These are phyloP conservation scores for Drosophila bifasciata DNA, from an alignment of 1,140 invertebrate species.

Conservation along the genomic window DNA sequence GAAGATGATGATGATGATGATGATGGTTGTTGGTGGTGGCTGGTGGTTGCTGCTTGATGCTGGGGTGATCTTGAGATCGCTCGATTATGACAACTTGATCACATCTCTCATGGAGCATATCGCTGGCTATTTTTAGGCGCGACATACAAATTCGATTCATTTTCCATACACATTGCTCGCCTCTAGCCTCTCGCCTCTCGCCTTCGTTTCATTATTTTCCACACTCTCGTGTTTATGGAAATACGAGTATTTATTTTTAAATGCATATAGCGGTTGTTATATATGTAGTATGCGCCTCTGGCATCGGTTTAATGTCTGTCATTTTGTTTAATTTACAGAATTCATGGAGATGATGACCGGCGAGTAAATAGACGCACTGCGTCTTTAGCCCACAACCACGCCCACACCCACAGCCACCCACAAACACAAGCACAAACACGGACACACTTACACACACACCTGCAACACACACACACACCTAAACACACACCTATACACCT, in stretches of 20 bases:
- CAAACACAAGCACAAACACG: constrained; percentile 28
- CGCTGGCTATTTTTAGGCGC: constrained; percentile 61
- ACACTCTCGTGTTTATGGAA: constrained; percentile 42
- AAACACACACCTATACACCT: constrained; percentile 47
- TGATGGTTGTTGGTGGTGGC: constrained; percentile 16
- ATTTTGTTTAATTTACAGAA: constrained; percentile 75
- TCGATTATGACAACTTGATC: constrained; percentile 77
- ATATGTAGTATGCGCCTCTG: no score
- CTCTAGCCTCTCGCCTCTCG: not conserved
- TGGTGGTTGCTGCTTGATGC: not conserved
- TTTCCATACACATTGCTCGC: constrained; percentile 38
- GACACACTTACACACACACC: constrained; percentile 14
- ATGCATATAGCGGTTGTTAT: constrained; percentile 56
- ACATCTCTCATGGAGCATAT: constrained; percentile 70
- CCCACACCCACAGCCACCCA: constrained; percentile 20
- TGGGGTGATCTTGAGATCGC: constrained; percentile 69
- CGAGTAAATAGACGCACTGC: constrained; percentile 74
- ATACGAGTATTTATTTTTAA: constrained; percentile 56
- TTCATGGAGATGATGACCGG: constrained; percentile 84
- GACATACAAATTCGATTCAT: constrained; percentile 44
- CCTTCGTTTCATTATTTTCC: constrained; percentile 18
- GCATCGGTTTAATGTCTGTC: constrained; percentile 58
- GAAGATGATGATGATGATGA: constrained; percentile 39
- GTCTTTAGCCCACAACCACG: constrained; percentile 34
- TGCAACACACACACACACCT: constrained; percentile 18